Conservation (phyloP, 2,797 vertebrate species). For the Masticophis lateralis region DNA sequence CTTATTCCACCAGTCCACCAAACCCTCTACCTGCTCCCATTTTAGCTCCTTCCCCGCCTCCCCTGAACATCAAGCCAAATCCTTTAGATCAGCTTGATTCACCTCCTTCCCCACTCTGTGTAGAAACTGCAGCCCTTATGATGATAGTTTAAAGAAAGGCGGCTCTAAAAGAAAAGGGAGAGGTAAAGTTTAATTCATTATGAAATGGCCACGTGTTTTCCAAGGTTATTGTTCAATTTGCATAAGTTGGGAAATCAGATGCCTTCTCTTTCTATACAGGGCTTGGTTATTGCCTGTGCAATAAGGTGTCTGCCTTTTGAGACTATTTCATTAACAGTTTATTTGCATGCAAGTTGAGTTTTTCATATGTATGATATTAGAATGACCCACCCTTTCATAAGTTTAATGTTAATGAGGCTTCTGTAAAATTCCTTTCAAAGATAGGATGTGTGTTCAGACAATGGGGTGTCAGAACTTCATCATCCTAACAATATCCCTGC, state of each 20-base stretch:
- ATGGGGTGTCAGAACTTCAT: slow-evolving; percentile 46
- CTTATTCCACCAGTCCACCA: background rate
- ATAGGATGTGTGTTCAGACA: slow-evolving; percentile 37
- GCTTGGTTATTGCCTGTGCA: slow-evolving; percentile 52
- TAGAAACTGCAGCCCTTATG: background rate
- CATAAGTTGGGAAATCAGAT: slow-evolving; percentile 55
- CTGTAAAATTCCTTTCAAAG: slow-evolving; percentile 54
- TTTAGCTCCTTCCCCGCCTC: background rate
- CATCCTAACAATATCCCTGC: slow-evolving; percentile 54
- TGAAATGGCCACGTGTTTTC: fast-evolving
- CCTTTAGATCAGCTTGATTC: background rate
- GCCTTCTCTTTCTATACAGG: slow-evolving; percentile 51
- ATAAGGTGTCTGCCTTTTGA: slow-evolving; percentile 59
- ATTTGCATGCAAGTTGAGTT: slow-evolving; percentile 59
- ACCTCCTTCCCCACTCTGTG: background rate
- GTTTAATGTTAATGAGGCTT: slow-evolving; percentile 60
- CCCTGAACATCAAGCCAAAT: background rate
- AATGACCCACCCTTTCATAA: slow-evolving; percentile 65
- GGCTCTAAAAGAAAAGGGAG: background rate
- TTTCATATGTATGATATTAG: slow-evolving; percentile 47
- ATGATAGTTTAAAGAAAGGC: background rate
- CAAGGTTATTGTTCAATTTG: background rate
- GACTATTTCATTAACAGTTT: slow-evolving; percentile 58
- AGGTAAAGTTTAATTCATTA: background rate
- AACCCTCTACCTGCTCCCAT: background rate